Evolutionary conservation across 2,797 vertebrate genomes (phyloP), one percentile per base, ranked within the genome.

Genomic region (Sus cebifrons): DNA sequence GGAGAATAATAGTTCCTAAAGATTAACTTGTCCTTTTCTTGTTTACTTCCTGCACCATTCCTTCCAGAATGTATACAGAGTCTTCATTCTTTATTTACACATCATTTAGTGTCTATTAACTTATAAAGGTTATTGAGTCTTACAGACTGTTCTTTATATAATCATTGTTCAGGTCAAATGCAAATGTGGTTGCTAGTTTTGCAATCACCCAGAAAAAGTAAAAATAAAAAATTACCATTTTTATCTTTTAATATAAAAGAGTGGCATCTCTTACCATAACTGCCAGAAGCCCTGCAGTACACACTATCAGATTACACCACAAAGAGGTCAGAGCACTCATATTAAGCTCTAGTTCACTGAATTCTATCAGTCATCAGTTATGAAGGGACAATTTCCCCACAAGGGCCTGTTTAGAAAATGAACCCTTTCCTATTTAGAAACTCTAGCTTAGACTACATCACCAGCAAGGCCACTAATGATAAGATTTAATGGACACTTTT

Each of bases 311-410:
- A 96, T 97, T 64, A 97, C 7, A 3, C 1, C 18, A 96, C 60
- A 98, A 89, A 64, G 94, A 95, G 32, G 54, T 60, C 70, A 95
- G 97, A 96, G 93, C 1, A 29, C 44, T 97, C 97, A 17, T 83
- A 97, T 97, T 92, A 95, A 96, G 60, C 75, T 96, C 62, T 81
- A 70, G 52, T 95, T 97, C 93, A 92, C 60, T 94, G 91, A 91
- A 91, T 97, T 96, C 95, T 97, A 96, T 97, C 94, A 90, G 81
- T 94, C 84, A 97, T 95, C 92, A 77, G 67, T 97, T 97, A 95
- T 87, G 81, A 97, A 97, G 90, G 94, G 58, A 96, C 73, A 89
- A 68, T 89, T 95, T 94, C 40, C 29, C 83, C n/a, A 86, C 0
- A 70, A 92, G 77, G 9, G 14, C 87, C 81, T 96, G 49, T 95